phyloP scores from a whole-genome alignment of 1,140 invertebrate species.

The Phymorhynchus buccinoides region DNA sequence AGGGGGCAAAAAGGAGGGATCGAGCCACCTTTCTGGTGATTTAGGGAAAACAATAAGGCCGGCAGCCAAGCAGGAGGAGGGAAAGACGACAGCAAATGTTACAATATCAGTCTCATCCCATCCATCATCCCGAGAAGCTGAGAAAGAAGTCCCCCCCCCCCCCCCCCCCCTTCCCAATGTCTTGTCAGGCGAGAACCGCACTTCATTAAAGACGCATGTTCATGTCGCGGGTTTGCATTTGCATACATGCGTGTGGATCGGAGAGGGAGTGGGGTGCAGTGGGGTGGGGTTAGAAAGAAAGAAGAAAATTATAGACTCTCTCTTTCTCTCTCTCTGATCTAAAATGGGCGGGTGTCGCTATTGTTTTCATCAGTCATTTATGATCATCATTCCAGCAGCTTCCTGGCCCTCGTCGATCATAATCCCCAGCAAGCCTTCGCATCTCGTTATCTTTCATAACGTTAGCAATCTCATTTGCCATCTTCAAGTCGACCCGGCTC shows the following conservation, averaged over 20 bases:
- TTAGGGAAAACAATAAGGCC: neutral
- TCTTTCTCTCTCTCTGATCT: neutral
- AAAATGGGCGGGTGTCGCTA: neutral
- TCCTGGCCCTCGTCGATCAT: neutral
- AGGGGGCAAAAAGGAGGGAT: constrained; percentile 5
- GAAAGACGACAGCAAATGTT: neutral
- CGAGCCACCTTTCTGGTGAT: no score
- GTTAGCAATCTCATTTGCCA: neutral
- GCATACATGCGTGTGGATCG: neutral
- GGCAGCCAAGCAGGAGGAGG: neutral
- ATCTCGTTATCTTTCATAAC: constrained; percentile 8
- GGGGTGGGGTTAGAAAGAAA: no score
- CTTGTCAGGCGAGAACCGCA: neutral
- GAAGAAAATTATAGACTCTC: no score
- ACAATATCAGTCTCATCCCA: neutral
- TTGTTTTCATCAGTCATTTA: neutral
- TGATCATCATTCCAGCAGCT: neutral
- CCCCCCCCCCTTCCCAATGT: no score
- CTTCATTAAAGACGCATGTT: constrained; percentile 8
- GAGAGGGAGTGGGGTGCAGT: no score
- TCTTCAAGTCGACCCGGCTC: neutral
- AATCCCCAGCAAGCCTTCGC: neutral
- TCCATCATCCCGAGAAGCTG: neutral
- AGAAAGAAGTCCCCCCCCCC: no score
- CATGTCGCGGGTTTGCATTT: neutral